Evolutionary conservation across 2,888 invertebrate genomes (phyloP), one percentile per base, ranked within the genome.

Genomic region (Mycogona germanica): DNA sequence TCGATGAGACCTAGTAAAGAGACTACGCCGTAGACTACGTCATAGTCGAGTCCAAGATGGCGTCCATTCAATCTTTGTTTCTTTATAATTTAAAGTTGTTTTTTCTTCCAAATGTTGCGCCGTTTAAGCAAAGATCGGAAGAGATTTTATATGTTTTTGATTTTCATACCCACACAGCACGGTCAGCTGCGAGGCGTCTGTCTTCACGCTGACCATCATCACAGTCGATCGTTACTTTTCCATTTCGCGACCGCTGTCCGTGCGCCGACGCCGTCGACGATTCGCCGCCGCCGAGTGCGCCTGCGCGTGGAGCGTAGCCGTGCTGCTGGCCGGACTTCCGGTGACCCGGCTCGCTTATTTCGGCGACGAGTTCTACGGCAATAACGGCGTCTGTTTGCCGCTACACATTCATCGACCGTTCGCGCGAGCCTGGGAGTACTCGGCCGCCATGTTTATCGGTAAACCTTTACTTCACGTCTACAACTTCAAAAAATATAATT

Each of bases 211-310:
- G 14, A 73, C 75, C 0, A 61, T 79, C 56, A 78, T 80, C 53
- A 79, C 79, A 1, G 73, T 77, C 69, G 79, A 80, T 64, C 72
- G 79, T 14, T 73, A 78, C 60, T 71, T 77, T 58, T 77, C 77
- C 1, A 77, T 80, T 26, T 75, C 76, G n/a, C 71, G 75, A 58
- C 77, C 79, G 14, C 67, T 79, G 48, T 72, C 70, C 2, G 63
- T 72, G 49, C 68, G 71, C 60, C 71, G 71, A 59, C 68, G 70
- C 6, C 68, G 69, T 14, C 25, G 23, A 25, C 19, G 38, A 21
- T 71, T 73, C 3, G 77, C 77, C 19, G 65, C 68, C n/a, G 55
- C 73, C 23, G 73, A 74, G 1, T 68, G 77, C 37, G 52, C 69
- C 12, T 57, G 69, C n/a, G 64, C 77, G 7, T 78, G 78, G 78